phyloP scores from a whole-genome alignment of 2,113 vertebrate genomes.

The Nothocercus nigrocapillus region DNA sequence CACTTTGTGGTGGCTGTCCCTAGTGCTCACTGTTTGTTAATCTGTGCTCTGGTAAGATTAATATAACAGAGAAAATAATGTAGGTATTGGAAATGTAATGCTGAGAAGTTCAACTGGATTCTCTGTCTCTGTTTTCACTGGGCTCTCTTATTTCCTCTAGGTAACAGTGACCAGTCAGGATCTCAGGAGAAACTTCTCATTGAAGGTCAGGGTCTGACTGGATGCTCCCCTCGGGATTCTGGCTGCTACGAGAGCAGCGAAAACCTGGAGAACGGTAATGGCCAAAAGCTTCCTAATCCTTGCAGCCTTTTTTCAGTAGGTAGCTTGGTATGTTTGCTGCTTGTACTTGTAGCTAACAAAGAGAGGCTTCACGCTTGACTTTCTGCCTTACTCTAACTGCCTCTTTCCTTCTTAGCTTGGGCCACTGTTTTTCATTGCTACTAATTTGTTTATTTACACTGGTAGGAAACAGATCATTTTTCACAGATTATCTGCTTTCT shows the following conservation, averaged over 20 bases:
- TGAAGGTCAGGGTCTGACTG: slow-evolving; percentile 84
- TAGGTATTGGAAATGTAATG: background rate
- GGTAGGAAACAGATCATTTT: background rate
- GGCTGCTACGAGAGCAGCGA: slow-evolving; percentile 98
- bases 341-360: slow-evolving; percentile 53
- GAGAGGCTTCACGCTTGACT: background rate
- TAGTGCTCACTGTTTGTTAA: background rate
- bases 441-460: background rate
- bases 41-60: background rate
- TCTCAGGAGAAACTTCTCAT: slow-evolving; percentile 96
- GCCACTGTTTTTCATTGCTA: background rate
- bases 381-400: slow-evolving; percentile 12
- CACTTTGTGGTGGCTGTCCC: background rate
- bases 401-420: slow-evolving; percentile 22
- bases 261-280: slow-evolving; percentile 96
- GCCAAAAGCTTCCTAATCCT: background rate
- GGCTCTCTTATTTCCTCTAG: slow-evolving; percentile 68
- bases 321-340: slow-evolving; percentile 2
- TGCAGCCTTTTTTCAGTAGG: background rate
- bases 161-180: slow-evolving; percentile 95
- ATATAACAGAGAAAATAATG: background rate
- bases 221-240: slow-evolving; percentile 94
- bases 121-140: slow-evolving; percentile 2
- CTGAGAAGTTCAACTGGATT: background rate
- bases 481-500: background rate